phyloP scores from a whole-genome alignment of 1,140 invertebrate species.

The Drosophila albomicans region DNA sequence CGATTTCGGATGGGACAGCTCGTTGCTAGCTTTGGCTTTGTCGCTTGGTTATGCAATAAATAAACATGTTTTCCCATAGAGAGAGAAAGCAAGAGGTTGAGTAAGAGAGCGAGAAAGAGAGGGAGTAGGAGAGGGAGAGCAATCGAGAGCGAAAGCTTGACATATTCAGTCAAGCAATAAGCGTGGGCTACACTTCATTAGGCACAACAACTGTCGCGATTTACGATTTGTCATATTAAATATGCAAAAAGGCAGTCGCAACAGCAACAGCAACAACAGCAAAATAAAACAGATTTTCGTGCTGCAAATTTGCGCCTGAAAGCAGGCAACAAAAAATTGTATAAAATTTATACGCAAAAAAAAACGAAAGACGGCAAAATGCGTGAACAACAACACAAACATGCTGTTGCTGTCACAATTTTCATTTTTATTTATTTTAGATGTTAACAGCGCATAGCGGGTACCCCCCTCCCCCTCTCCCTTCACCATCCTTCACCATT shows the following conservation, averaged over 20 bases:
- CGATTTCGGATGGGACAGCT: not conserved
- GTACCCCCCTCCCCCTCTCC: not conserved
- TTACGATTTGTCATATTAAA: slow-evolving; percentile 69
- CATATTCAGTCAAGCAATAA: slow-evolving; percentile 47
- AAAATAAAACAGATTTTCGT: slow-evolving; percentile 16
- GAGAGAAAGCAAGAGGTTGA: too few species aligned
- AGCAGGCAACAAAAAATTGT: slow-evolving; percentile 25
- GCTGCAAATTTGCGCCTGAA: slow-evolving; percentile 28
- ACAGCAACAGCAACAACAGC: not conserved
- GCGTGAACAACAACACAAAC: slow-evolving; percentile 8
- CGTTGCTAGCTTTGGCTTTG: not conserved
- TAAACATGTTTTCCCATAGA: slow-evolving; percentile 27
- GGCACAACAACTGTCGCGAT: slow-evolving; percentile 49
- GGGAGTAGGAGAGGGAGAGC: not conserved
- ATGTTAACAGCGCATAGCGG: slow-evolving; percentile 61
- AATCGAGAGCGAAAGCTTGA: not conserved
- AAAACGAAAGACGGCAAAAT: not conserved
- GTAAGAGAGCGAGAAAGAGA: not conserved
- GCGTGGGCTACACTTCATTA: slow-evolving; percentile 55
- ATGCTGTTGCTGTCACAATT: slow-evolving; percentile 49
- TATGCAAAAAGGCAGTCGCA: slow-evolving; percentile 52
- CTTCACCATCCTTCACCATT: not conserved
- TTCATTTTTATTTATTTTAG: slow-evolving; percentile 68
- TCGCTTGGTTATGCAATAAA: slow-evolving; percentile 49
- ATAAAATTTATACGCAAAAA: not conserved